phyloP scores from a whole-genome alignment of 2,113 vertebrate genomes.

The Petaurus breviceps region DNA sequence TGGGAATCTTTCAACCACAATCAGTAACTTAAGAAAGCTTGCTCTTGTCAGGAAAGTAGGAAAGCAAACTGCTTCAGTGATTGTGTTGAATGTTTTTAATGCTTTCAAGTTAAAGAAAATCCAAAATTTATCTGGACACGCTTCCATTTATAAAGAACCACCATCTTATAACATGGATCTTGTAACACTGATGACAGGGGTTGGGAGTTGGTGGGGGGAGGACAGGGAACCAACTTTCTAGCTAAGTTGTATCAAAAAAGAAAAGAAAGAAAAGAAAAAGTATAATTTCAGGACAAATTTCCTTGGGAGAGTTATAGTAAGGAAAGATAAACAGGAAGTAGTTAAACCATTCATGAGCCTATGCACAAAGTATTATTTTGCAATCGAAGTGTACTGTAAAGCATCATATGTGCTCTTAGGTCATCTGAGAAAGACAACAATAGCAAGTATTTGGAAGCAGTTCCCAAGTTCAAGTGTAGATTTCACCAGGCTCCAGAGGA shows the following conservation, averaged over 20 bases:
- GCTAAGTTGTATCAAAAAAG: background rate
- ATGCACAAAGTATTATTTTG: background rate
- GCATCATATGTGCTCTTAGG: constrained; percentile 1
- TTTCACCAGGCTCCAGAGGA: constrained; percentile 55
- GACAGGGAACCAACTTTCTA: background rate
- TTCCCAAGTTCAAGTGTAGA: background rate
- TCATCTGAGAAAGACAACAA: background rate
- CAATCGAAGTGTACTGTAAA: background rate
- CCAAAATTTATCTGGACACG: constrained; percentile 23
- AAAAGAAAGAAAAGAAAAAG: constrained; percentile 42
- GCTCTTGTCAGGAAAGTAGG: background rate
- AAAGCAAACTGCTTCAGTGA: background rate
- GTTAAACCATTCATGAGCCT: background rate
- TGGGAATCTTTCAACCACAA: constrained; percentile 52
- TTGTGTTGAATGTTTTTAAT: background rate
- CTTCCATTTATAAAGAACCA: constrained; percentile 35
- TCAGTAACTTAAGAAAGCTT: constrained; percentile 13
- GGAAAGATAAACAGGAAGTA: background rate
- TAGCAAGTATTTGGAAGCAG: background rate
- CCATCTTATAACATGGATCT: background rate
- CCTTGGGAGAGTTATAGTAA: constrained; percentile 9
- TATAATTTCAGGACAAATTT: background rate
- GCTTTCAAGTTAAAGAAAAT: constrained; percentile 46
- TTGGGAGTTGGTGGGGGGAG: background rate
- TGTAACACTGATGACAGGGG: no score